These are phyloP conservation scores for Menidia menidia DNA, from an alignment of 2,797 vertebrate genomes.

Conservation along the genomic window DNA sequence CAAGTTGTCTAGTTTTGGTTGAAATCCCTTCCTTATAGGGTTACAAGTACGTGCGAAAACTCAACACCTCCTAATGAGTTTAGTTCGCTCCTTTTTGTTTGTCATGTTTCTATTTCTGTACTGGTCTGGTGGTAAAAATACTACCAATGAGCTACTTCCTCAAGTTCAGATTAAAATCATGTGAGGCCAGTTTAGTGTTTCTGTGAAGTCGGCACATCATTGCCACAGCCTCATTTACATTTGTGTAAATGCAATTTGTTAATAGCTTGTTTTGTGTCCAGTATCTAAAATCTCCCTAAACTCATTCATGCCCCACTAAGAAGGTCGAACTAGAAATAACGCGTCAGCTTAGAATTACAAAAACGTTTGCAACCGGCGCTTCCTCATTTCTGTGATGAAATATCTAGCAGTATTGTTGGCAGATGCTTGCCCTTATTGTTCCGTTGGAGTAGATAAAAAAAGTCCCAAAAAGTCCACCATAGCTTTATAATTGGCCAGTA, in stretches of 20 bases:
- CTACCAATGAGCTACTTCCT: neutral
- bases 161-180: constrained; percentile 4
- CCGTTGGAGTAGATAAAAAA: no score
- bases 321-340: constrained; percentile 4
- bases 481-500: no score
- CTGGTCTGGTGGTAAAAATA: neutral
- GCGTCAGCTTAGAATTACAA: neutral
- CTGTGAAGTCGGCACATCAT: neutral
- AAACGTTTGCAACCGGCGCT: neutral
- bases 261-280: neutral
- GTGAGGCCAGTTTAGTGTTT: neutral
- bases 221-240: neutral
- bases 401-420: neutral
- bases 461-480: no score
- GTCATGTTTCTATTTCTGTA: constrained; percentile 24
- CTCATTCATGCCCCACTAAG: neutral
- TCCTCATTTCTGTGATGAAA: neutral
- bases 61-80: constrained; percentile 24
- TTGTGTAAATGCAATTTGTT: neutral
- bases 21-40: constrained; percentile 44
- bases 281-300: neutral
- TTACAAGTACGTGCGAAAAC: constrained; percentile 12
- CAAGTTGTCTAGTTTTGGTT: constrained; percentile 32
- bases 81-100: constrained; percentile 8
- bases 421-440: neutral